Conservation (phyloP, 1,140 invertebrate species). For the Procambarus clarkii region DNA sequence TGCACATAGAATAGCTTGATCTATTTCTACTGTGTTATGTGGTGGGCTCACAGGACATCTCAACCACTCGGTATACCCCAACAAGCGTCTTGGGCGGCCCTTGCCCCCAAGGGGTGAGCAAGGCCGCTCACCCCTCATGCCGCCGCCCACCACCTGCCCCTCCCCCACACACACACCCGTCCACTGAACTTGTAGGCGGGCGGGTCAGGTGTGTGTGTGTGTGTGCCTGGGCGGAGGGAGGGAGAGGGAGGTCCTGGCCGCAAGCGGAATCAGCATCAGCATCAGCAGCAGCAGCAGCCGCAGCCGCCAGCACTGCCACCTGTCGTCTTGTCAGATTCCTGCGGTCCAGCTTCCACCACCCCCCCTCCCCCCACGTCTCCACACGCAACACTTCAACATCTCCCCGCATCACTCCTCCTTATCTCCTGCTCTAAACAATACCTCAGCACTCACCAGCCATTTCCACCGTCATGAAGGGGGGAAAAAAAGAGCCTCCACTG, state of each 20-base stretch:
- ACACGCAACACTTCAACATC: conserved; percentile 25
- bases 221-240: background rate
- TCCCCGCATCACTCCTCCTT: conserved; percentile 1
- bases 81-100: conserved; percentile 39
- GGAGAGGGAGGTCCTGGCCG: conserved; percentile 58
- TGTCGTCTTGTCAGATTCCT: conserved; percentile 61
- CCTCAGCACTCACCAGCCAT: background rate
- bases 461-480: background rate
- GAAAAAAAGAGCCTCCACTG: background rate
- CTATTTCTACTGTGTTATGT: background rate
- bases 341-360: conserved; percentile 40
- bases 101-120: conserved; percentile 2
- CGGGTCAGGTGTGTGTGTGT: conserved; percentile 14
- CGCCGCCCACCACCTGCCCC: conserved; percentile 13
- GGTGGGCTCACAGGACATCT: conserved; percentile 17
- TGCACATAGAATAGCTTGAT: too few species aligned
- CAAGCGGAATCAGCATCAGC: too few species aligned
- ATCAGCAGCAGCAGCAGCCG: too few species aligned
- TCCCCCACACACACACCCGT: conserved; percentile 13
- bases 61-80: background rate
- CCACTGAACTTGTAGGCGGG: conserved; percentile 39
- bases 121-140: conserved; percentile 45
- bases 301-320: conserved; percentile 46
- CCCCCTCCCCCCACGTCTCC: conserved; percentile 13
- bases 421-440: background rate